Conservation (phyloP, 2,797 vertebrate species). For the Sternarchorhynchus goeldii region DNA sequence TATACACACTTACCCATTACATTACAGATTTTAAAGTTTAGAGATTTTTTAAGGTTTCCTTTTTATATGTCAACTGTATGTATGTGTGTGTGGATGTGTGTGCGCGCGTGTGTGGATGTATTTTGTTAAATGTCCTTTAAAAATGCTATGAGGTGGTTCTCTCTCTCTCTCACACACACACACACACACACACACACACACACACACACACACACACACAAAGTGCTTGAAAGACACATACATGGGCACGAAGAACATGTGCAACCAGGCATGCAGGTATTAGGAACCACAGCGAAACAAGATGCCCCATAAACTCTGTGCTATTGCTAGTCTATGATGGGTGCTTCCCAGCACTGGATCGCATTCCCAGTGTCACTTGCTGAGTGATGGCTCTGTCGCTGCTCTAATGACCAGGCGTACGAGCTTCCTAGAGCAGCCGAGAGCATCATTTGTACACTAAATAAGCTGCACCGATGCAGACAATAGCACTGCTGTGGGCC, state of each 20-base stretch:
- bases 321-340: slow-evolving; percentile 1
- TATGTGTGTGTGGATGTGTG: too few species aligned
- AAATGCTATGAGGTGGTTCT: too few species aligned
- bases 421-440: slow-evolving; percentile 34
- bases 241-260: background rate
- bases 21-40: too few species aligned
- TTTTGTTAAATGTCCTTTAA: too few species aligned
- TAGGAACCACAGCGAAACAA: slow-evolving; percentile 1
- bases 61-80: too few species aligned
- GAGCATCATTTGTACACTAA: slow-evolving; percentile 54
- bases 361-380: slow-evolving; percentile 26
- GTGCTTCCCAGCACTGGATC: slow-evolving; percentile 7
- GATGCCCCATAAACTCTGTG: slow-evolving; percentile 7
- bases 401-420: slow-evolving; percentile 38
- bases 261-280: slow-evolving; percentile 8
- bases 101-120: too few species aligned
- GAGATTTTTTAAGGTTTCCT: too few species aligned
- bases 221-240: background rate
- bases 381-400: slow-evolving; percentile 40
- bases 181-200: background rate
- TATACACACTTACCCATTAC: too few species aligned
- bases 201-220: background rate
- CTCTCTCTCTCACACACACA: too few species aligned
- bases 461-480: slow-evolving; percentile 49
- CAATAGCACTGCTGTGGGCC: slow-evolving; percentile 55